Evolutionary conservation across 2,888 invertebrate species (phyloP).

Genomic region (Orthosia gothica): DNA sequence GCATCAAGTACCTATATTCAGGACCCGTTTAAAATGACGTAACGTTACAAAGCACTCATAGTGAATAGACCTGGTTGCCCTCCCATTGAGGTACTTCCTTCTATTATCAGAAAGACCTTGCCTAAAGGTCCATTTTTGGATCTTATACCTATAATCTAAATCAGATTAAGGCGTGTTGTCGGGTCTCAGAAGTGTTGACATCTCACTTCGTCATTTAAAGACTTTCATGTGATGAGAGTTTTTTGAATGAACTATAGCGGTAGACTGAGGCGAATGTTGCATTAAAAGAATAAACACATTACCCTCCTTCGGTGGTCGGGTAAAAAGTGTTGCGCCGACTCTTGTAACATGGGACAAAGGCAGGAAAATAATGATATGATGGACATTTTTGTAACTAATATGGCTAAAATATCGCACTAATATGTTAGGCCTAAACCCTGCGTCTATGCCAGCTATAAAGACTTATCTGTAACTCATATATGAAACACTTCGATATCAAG

Average conservation of each 20-base stretch:
- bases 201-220: neutral
- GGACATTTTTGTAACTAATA: too few relatives aligned
- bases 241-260: too few relatives aligned
- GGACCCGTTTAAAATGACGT: neutral
- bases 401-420: too few relatives aligned
- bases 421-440: neutral
- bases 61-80: slow-evolving; percentile 31
- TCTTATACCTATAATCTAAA: neutral
- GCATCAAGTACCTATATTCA: neutral
- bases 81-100: slow-evolving; percentile 47
- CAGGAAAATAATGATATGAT: too few relatives aligned
- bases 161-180: neutral
- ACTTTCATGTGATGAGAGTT: too few relatives aligned
- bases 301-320: too few relatives aligned
- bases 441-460: neutral
- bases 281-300: too few relatives aligned
- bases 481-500: neutral
- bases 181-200: neutral
- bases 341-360: too few relatives aligned
- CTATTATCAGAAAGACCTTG: slow-evolving; percentile 43
- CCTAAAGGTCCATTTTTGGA: slow-evolving; percentile 24
- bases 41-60: slow-evolving; percentile 2
- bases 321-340: too few relatives aligned
- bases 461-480: neutral
- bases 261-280: too few relatives aligned